These are phyloP conservation scores for Hemithea aestivaria DNA, from an alignment of 2,888 invertebrate genomes.

Conservation along the genomic window DNA sequence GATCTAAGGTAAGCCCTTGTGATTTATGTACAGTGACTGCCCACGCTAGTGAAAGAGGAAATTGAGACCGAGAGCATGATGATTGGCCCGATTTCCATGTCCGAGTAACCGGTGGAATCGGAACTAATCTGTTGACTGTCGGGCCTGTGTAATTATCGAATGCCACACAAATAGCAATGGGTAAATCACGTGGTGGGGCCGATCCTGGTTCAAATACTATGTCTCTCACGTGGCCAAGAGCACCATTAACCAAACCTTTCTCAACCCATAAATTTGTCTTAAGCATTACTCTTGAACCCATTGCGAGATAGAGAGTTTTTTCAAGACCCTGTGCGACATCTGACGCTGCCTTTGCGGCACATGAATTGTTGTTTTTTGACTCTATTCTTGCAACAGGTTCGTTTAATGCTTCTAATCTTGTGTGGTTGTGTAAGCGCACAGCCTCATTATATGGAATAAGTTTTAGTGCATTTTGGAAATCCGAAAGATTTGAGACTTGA, in stretches of 20 bases:
- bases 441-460: neutral
- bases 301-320: neutral
- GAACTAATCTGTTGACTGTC: too few relatives aligned
- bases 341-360: neutral
- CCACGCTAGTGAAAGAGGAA: too few relatives aligned
- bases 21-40: too few relatives aligned
- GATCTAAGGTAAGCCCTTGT: too few relatives aligned
- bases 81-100: neutral
- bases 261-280: neutral
- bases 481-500: neutral
- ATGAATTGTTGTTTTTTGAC: neutral
- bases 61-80: neutral
- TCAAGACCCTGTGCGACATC: neutral
- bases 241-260: neutral
- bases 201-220: neutral
- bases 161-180: neutral
- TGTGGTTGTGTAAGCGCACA: neutral
- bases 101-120: too few relatives aligned
- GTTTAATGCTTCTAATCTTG: neutral
- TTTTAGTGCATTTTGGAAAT: neutral
- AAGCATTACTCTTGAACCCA: neutral
- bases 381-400: too few relatives aligned
- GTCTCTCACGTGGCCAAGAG: neutral
- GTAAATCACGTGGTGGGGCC: neutral
- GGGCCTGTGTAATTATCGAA: neutral